These are phyloP conservation scores for Cylas formicarius DNA, from an alignment of 1,140 invertebrate species.

Conservation along the genomic window DNA sequence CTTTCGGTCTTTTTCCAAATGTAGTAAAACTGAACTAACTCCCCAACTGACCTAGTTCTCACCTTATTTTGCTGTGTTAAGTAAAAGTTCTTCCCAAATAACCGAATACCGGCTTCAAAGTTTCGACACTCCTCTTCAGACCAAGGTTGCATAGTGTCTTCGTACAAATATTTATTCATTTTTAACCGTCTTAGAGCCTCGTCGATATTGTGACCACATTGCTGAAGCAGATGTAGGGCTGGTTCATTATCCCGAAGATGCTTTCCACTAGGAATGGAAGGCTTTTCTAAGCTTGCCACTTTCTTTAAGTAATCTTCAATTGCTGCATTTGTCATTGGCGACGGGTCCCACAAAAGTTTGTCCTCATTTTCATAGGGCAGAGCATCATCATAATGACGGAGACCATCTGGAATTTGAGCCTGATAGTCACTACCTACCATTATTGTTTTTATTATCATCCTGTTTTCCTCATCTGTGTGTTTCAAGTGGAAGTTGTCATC, in stretches of 20 bases:
- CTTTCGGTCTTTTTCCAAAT: conserved; percentile 97
- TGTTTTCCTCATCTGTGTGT: conserved; percentile 20
- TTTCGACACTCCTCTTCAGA: conserved; percentile 94
- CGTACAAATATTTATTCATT: conserved; percentile 62
- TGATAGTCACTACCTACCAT: conserved; percentile 84
- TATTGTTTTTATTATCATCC: conserved; percentile 23
- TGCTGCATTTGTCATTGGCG: conserved; percentile 60
- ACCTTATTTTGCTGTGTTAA: conserved; percentile 89
- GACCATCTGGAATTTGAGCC: conserved; percentile 81
- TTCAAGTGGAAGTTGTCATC: conserved; percentile 22
- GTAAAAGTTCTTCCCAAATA: conserved; percentile 92
- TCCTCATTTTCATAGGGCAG: conserved; percentile 85
- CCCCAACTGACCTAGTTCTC: conserved; percentile 83
- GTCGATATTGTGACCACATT: conserved; percentile 89
- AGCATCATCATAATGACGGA: conserved; percentile 77
- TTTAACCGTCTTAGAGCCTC: conserved; percentile 69
- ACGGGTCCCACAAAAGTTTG: conserved; percentile 87
- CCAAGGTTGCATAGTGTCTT: conserved; percentile 77
- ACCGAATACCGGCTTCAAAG: conserved; percentile 87
- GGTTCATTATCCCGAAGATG: conserved; percentile 89
- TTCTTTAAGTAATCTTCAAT: conserved; percentile 74
- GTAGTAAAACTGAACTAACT: conserved; percentile 96
- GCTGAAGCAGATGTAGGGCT: conserved; percentile 80
- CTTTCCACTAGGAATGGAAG: conserved; percentile 58
- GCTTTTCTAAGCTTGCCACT: conserved; percentile 49